Evolutionary conservation across 2,113 vertebrate genomes (phyloP), one percentile per base, ranked within the genome.

Genomic region (Tychaedon coryphoeus): DNA sequence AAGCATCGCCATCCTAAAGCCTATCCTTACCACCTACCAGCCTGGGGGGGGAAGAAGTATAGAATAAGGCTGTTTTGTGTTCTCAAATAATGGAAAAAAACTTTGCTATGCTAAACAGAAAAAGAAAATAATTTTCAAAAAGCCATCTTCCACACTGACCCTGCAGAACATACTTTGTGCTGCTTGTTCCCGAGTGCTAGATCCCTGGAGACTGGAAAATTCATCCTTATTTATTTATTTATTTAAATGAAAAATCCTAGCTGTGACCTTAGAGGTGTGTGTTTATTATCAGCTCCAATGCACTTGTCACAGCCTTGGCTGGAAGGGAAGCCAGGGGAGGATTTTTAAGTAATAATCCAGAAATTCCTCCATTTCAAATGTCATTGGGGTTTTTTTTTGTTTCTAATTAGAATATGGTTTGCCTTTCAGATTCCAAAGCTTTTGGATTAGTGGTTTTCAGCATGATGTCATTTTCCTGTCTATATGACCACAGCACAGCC

Each of bases 291-390:
- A 97, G 96, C 96, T 97, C 95, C 92, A 96, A 76, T 95, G 89
- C 97, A 97, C 97, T 98, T 98, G 97, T 98, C 97, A 98, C 92
- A 97, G 88, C 81, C 97, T 91, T 97, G 96, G 94, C 97, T 97
- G 57, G 31, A 97, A 97, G 86, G 75, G 62, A 95, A 94, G 90
- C 94, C 93, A 96, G 81, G 75, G 86, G 73, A 97, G 50, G 82
- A 89, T 89, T 96, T 96, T 34, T 86, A 96, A 95, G 87, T 62
- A 84, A 87, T 83, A 76, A 60, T 26, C 83, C 89, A 96, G 96
- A 45, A 97, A 86, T 45, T n/a, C 95, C 97, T 97, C 93, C 88
- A 93, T 97, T 91, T 82, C 75, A 91, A 78, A 50, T 92, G 48
- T 86, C 56, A 65, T 78, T 93, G 73, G 20, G 5, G 2, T 54